A percentile compares a stretch with the other conserved stretches of the same genome.
Evolutionary conservation across 2,888 invertebrate genomes (phyloP).

Genomic region (Cyrtodaria siliqua): DNA sequence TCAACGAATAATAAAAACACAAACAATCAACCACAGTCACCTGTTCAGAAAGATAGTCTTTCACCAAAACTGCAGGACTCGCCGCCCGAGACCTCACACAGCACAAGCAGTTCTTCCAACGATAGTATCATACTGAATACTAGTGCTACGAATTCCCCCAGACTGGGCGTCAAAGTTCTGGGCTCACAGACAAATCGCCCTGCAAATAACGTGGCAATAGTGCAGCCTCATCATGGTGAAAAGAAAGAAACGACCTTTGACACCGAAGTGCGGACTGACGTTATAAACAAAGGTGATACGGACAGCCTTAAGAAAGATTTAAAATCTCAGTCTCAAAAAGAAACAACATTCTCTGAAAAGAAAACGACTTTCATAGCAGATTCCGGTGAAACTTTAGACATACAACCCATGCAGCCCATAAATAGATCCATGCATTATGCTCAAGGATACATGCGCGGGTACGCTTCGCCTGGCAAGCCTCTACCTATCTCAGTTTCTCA

Average conservation of each 20-base stretch:
- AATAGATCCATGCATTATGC: constrained; percentile 83
- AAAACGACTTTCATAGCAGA: constrained; percentile 88
- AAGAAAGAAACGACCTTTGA: constrained; percentile 85
- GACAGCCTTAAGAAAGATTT: constrained; percentile 50
- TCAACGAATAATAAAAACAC: constrained; percentile 32
- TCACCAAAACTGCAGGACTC: constrained; percentile 62
- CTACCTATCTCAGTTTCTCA: constrained; percentile 75
- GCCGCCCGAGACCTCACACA: constrained; percentile 58
- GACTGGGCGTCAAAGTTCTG: constrained; percentile 79
- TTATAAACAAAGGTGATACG: constrained; percentile 68
- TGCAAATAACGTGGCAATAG: constrained; percentile 80
- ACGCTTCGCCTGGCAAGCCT: constrained; percentile 74
- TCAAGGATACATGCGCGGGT: constrained; percentile 71
- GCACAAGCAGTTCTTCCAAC: constrained; percentile 78
- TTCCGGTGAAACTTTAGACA: constrained; percentile 89
- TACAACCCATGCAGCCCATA: constrained; percentile 97
- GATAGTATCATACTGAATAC: constrained; percentile 81
- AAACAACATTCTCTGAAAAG: constrained; percentile 77
- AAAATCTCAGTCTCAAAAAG: constrained; percentile 61
- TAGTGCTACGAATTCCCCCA: constrained; percentile 78
- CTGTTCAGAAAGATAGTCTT: constrained; percentile 63
- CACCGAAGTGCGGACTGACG: constrained; percentile 81
- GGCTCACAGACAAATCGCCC: constrained; percentile 74
- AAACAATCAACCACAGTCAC: constrained; percentile 40
- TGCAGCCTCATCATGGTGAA: constrained; percentile 80